Percentiles rank a stretch among this genome's conserved stretches.
phyloP scores from a whole-genome alignment of 2,113 vertebrate species.

The Equus przewalskii region DNA sequence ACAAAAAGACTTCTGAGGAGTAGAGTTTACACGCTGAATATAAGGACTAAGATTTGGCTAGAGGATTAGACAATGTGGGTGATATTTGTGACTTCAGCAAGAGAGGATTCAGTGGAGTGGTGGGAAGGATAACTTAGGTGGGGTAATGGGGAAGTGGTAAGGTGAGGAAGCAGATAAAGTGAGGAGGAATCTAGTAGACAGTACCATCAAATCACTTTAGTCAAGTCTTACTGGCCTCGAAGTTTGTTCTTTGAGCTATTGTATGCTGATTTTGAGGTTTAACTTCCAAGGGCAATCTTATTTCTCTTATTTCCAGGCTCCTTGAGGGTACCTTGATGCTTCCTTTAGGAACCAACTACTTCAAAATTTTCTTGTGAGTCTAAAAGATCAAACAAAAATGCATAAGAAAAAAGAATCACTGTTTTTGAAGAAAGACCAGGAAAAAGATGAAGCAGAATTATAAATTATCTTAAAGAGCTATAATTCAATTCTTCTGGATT shows the following conservation, averaged over 20 bases:
- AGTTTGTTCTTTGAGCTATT: not conserved
- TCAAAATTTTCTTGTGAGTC: not conserved
- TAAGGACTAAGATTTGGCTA: not conserved
- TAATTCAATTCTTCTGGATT: not conserved
- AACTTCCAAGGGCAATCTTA: not conserved
- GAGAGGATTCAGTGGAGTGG: not conserved
- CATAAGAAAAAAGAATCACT: not conserved
- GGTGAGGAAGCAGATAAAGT: not conserved
- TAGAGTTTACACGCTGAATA: not conserved
- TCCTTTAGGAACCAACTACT: not conserved
- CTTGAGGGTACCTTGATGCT: not conserved
- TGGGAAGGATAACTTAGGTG: not conserved
- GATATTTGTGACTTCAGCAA: not conserved
- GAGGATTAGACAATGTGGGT: not conserved
- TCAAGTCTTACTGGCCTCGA: not conserved
- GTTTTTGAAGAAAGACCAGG: not conserved
- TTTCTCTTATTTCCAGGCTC: not conserved
- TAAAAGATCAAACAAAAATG: slow-evolving; percentile 4
- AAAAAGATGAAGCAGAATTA: not conserved
- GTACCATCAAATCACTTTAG: not conserved
- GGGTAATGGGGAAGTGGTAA: not conserved
- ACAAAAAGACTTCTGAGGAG: not conserved
- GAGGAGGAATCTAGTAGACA: not conserved
- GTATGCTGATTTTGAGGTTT: not conserved
- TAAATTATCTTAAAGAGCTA: not conserved